Conservation (phyloP, 1,140 invertebrate genomes). For the Elymnias hypermnestra region DNA sequence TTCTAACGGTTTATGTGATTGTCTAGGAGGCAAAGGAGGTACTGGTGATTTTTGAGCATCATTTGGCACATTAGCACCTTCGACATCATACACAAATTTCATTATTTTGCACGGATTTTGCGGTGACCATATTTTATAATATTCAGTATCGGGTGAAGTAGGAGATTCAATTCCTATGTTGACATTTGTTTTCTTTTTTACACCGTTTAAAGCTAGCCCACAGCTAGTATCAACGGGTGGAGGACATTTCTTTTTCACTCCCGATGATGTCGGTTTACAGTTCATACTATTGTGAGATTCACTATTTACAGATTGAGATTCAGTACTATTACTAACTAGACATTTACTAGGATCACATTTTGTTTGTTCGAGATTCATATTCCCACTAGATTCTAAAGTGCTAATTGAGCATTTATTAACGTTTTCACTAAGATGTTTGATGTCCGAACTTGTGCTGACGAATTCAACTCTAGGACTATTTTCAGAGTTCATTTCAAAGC, state of each 20-base stretch:
- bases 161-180: conserved; percentile 71
- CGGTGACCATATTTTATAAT: conserved; percentile 79
- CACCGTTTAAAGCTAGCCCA: conserved; percentile 55
- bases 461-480: conserved; percentile 50
- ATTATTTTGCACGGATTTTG: conserved; percentile 76
- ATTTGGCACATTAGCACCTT: conserved; percentile 70
- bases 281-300: conserved; percentile 59
- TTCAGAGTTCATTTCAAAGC: conserved; percentile 69
- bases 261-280: conserved; percentile 59
- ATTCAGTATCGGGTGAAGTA: conserved; percentile 76
- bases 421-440: conserved; percentile 68
- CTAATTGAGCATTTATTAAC: conserved; percentile 77
- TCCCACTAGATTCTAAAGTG: conserved; percentile 65
- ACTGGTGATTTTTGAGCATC: conserved; percentile 68
- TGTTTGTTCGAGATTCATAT: conserved; percentile 52
- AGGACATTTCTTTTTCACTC: conserved; percentile 73
- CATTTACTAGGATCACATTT: conserved; percentile 71
- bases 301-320: conserved; percentile 67
- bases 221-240: conserved; percentile 68
- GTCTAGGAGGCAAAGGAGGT: conserved; percentile 67
- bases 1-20: conserved; percentile 79
- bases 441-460: conserved; percentile 60
- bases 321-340: conserved; percentile 64
- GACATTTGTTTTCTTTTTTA: conserved; percentile 70
- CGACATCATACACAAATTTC: conserved; percentile 75